Evolutionary conservation across 2,113 vertebrate species (phyloP).

Genomic region (Thalassarche chlororhynchos): DNA sequence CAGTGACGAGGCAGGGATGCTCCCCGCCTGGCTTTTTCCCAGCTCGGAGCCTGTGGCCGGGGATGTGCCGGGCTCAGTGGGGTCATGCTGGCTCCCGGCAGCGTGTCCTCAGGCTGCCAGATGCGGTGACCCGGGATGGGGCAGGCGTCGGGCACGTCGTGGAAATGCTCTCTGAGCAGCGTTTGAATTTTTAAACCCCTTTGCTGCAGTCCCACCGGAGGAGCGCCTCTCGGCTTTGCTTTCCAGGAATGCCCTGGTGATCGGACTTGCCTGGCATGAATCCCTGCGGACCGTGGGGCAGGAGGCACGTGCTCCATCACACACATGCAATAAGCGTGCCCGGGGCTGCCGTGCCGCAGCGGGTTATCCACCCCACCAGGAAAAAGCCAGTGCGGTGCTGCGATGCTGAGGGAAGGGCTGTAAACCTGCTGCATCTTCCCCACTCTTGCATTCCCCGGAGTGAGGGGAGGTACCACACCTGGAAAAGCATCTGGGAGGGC

Average conservation of each 20-base stretch:
- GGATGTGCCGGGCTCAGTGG: background rate
- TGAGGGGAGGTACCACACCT: background rate
- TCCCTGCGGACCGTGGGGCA: fast-evolving
- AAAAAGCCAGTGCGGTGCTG: background rate
- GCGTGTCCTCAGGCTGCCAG: background rate
- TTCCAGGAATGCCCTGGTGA: background rate
- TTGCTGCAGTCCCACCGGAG: background rate
- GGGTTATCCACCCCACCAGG: background rate
- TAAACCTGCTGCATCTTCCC: background rate
- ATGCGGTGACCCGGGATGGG: fast-evolving
- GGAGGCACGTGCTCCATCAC: fast-evolving
- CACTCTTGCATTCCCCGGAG: fast-evolving
- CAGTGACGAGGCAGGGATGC: background rate
- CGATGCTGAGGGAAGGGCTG: background rate
- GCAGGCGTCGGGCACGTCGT: fast-evolving
- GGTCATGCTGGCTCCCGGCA: background rate
- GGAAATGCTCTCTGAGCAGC: background rate
- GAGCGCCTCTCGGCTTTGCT: background rate
- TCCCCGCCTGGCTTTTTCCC: background rate
- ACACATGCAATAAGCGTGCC: fast-evolving
- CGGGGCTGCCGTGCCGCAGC: fast-evolving
- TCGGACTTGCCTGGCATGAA: background rate
- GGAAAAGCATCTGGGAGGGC: background rate
- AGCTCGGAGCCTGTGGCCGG: background rate
- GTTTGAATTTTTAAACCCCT: background rate